A percentile compares a stretch with the other conserved stretches of the same genome.
Evolutionary conservation across 1,140 invertebrate species (phyloP).

Genomic region (Brachionus calyciflorus): DNA sequence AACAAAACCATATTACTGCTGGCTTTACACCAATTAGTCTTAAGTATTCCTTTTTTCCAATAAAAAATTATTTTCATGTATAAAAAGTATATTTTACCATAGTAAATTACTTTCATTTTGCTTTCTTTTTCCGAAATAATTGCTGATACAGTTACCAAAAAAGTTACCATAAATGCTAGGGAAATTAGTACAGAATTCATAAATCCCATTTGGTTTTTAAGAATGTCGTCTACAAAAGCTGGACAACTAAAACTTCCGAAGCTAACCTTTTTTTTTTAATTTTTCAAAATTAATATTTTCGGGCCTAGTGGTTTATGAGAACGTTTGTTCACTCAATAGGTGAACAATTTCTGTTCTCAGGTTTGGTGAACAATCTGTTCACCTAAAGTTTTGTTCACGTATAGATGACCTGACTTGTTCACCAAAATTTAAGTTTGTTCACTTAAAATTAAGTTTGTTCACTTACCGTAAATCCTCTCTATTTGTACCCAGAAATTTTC

Average conservation of each 20-base stretch:
- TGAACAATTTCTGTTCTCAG: too few species aligned
- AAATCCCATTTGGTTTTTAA: constrained; percentile 9
- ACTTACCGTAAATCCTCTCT: too few species aligned
- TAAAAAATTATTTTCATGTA: not conserved
- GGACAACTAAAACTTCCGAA: not conserved
- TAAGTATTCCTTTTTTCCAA: constrained; percentile 27
- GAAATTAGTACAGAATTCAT: constrained; percentile 19
- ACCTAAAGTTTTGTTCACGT: too few species aligned
- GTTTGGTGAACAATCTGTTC: too few species aligned
- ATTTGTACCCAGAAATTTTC: too few species aligned
- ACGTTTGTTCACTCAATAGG: too few species aligned
- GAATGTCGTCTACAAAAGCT: constrained; percentile 7
- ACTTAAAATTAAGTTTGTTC: too few species aligned
- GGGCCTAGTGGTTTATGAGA: too few species aligned
- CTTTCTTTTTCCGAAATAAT: constrained; percentile 43
- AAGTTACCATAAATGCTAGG: constrained; percentile 40
- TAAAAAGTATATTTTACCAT: not conserved
- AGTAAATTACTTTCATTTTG: constrained; percentile 40
- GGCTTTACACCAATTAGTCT: constrained; percentile 30
- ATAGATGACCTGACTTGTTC: too few species aligned
- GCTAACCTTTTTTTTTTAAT: not conserved
- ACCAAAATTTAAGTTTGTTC: too few species aligned
- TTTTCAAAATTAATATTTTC: too few species aligned
- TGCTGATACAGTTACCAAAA: constrained; percentile 25
- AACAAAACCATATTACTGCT: constrained; percentile 36